A percentile compares a stretch with the other conserved stretches of the same genome.
Conservation (phyloP, 2,113 vertebrate species). For the Zeus faber region DNA sequence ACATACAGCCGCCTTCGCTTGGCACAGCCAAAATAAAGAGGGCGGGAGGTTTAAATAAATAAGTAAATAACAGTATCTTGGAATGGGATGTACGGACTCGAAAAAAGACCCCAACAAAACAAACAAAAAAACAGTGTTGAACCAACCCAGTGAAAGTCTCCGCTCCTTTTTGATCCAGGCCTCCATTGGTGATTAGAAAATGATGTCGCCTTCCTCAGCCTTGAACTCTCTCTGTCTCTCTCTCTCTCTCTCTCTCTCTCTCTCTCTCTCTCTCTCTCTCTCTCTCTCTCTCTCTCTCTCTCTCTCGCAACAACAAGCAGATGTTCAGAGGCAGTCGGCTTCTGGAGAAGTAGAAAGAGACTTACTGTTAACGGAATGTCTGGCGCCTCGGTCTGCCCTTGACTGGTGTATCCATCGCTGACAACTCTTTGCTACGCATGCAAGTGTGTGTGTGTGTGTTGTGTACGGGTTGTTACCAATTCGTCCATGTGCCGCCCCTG, state of each 20-base stretch:
- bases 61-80: no score
- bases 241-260: background rate
- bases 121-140: no score
- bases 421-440: conserved; percentile 22
- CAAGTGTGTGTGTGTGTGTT: conserved; percentile 22
- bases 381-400: conserved; percentile 53
- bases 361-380: conserved; percentile 49
- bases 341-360: conserved; percentile 39
- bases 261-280: background rate
- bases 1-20: no score
- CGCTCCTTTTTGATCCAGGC: no score
- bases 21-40: no score
- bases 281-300: background rate
- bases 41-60: no score
- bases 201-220: conserved; percentile 17
- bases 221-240: conserved; percentile 19
- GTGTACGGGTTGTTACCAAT: conserved; percentile 1
- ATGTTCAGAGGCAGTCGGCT: conserved; percentile 37
- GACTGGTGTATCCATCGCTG: conserved; percentile 34
- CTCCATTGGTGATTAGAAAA: conserved; percentile 22
- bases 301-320: conserved; percentile 33
- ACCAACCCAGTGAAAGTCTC: no score
- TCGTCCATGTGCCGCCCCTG: conserved; percentile 17
- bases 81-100: no score
- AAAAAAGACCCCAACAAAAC: no score